A percentile compares a stretch with the other conserved stretches of the same genome.
These are phyloP conservation scores for Agriopis aurantiaria DNA, from an alignment of 2,888 invertebrate species.

Conservation along the genomic window DNA sequence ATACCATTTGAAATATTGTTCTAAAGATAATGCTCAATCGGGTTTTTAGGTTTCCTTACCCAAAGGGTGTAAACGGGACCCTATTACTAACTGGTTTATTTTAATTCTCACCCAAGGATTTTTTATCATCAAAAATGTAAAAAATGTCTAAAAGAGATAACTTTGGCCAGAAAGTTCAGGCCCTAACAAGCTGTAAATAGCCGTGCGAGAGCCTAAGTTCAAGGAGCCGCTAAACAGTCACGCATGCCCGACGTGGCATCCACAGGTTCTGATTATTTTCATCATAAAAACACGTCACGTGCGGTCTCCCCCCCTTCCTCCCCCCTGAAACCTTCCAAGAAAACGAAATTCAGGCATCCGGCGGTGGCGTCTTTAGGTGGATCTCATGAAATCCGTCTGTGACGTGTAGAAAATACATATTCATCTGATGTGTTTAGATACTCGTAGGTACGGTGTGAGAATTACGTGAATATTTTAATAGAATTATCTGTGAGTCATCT, in stretches of 20 bases:
- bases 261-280: conserved; percentile 71
- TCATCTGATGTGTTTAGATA: conserved; percentile 12
- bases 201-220: conserved; percentile 46
- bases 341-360: conserved; percentile 51
- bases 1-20: no score
- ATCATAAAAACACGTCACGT: conserved; percentile 78
- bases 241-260: conserved; percentile 62
- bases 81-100: no score
- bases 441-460: conserved; percentile 7
- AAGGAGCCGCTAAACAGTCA: conserved; percentile 60
- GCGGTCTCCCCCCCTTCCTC: conserved; percentile 45
- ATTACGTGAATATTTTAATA: conserved; percentile 8
- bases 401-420: conserved; percentile 32
- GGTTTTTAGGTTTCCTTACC: no score
- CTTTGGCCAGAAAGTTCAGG: conserved; percentile 10
- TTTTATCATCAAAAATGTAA: no score
- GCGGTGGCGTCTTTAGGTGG: conserved; percentile 41
- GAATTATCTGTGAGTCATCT: background rate
- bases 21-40: no score
- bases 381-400: conserved; percentile 42
- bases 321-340: conserved; percentile 50
- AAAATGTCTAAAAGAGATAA: no score
- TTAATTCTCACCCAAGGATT: no score
- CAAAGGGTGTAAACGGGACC: no score
- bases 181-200: conserved; percentile 42